A percentile compares a stretch with the other conserved stretches of the same genome.
phyloP scores from a whole-genome alignment of 2,113 vertebrate species.

The Anser brachyrhynchus region DNA sequence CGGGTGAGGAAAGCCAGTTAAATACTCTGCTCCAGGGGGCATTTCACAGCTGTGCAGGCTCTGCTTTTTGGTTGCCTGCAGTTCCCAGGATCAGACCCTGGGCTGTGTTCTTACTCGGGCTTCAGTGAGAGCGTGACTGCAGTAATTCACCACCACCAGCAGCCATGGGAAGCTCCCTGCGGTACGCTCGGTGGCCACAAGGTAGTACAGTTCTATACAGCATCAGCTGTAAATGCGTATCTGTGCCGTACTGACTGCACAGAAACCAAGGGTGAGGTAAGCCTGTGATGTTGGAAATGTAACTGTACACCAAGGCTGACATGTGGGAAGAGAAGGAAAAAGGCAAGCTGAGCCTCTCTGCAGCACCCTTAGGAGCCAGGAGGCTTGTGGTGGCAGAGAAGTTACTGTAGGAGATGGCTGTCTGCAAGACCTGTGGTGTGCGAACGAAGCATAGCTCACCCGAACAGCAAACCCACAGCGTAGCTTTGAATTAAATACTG shows the following conservation, averaged over 20 bases:
- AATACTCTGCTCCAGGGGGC: neutral
- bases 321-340: neutral
- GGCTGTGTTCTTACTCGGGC: neutral
- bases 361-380: neutral
- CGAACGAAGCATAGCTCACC: neutral
- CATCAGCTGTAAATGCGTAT: neutral
- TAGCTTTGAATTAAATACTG: neutral
- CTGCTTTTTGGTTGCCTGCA: neutral
- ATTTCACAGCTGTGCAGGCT: neutral
- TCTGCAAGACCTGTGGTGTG: neutral
- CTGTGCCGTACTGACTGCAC: neutral
- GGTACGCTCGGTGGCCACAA: neutral
- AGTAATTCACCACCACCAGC: neutral
- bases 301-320: neutral
- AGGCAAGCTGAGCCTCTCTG: neutral
- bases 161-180: neutral
- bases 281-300: neutral
- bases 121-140: neutral
- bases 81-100: neutral
- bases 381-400: neutral
- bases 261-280: neutral
- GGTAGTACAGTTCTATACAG: neutral
- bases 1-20: neutral
- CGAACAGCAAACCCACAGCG: neutral
- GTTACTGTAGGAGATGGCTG: neutral